A percentile compares a stretch with the other conserved stretches of the same genome.
phyloP scores from a whole-genome alignment of 1,140 invertebrate species.

The Macrocentrus cingulum region DNA sequence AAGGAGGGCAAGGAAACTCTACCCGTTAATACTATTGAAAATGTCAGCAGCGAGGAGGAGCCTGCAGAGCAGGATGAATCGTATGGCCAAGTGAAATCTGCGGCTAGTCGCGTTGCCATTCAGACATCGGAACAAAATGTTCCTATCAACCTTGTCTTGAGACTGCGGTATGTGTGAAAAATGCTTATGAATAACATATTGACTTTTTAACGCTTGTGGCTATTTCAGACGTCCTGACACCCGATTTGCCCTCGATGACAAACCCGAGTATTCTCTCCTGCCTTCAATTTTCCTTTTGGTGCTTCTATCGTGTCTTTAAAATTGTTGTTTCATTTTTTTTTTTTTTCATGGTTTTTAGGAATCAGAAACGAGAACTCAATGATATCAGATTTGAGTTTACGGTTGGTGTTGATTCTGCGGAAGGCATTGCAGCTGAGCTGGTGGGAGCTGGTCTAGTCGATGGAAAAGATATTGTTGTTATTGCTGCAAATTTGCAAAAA shows the following conservation, averaged over 20 bases:
- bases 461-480: conserved; percentile 84
- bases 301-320: conserved; percentile 8
- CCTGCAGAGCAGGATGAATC: conserved; percentile 46
- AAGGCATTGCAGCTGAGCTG: conserved; percentile 91
- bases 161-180: conserved; percentile 67
- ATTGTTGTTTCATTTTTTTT: conserved; percentile 1
- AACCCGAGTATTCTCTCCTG: conserved; percentile 27
- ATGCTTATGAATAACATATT: conserved; percentile 12
- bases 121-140: conserved; percentile 48
- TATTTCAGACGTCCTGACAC: conserved; percentile 39
- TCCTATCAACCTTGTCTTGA: conserved; percentile 76
- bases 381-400: conserved; percentile 97
- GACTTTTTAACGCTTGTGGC: too few species aligned
- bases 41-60: conserved; percentile 54
- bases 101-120: conserved; percentile 40
- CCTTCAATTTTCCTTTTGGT: conserved; percentile 13
- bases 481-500: conserved; percentile 90
- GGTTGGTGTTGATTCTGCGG: conserved; percentile 86
- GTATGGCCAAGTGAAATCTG: conserved; percentile 43
- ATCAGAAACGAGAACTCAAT: conserved; percentile 88
- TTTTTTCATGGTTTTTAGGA: conserved; percentile 66
- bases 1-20: conserved; percentile 56
- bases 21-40: conserved; percentile 54
- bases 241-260: conserved; percentile 36
- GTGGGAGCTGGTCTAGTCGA: conserved; percentile 94